Evolutionary conservation across 2,888 invertebrate genomes (phyloP).

Genomic region (Parasteatoda lunata): DNA sequence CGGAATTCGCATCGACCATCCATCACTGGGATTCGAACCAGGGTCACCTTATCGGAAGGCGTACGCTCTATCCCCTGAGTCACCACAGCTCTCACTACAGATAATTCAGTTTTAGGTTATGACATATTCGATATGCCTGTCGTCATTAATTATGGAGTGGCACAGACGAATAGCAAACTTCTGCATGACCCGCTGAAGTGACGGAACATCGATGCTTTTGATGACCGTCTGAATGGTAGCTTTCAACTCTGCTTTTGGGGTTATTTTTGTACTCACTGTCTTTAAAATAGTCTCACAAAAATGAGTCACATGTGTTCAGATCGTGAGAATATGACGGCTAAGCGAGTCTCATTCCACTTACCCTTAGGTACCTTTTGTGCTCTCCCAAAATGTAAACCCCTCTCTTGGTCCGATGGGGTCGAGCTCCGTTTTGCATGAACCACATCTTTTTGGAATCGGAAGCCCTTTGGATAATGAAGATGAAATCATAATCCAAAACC

Average conservation of each 20-base stretch:
- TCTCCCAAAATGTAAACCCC: no score
- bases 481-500: background rate
- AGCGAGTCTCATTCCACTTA: conserved; percentile 5
- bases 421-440: background rate
- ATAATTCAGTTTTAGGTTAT: conserved; percentile 8
- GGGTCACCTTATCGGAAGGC: no score
- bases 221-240: background rate
- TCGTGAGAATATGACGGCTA: background rate
- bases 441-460: background rate
- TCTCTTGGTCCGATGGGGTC: no score
- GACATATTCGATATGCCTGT: background rate
- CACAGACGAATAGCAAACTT: background rate
- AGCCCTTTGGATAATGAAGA: background rate
- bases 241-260: background rate
- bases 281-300: conserved; percentile 1
- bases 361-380: no score
- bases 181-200: background rate
- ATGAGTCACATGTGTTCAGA: background rate
- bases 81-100: no score
- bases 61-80: no score
- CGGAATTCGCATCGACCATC: no score
- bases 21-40: no score
- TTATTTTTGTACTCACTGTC: background rate
- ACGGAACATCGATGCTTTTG: background rate
- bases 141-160: background rate